phyloP scores from a whole-genome alignment of 2,888 invertebrate species.

The Oscheius sp. region DNA sequence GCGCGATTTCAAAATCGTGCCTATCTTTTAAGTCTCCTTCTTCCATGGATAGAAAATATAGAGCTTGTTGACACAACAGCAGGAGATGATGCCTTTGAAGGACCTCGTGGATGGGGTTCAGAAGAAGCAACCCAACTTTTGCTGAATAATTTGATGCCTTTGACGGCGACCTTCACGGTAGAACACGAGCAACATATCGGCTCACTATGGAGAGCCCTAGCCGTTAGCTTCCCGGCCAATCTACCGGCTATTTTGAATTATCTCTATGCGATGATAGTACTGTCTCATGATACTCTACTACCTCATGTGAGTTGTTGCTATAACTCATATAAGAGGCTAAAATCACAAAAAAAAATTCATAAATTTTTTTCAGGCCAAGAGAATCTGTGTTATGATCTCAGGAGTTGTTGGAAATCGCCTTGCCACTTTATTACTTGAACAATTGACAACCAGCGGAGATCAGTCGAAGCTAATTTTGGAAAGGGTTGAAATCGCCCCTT shows the following conservation, averaged over 20 bases:
- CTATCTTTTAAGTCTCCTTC: slow-evolving; percentile 86
- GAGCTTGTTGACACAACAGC: slow-evolving; percentile 83
- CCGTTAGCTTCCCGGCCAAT: slow-evolving; percentile 95
- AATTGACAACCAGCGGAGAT: slow-evolving; percentile 75
- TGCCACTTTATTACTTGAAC: slow-evolving; percentile 95
- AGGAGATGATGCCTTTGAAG: slow-evolving; percentile 55
- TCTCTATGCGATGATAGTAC: slow-evolving; percentile 91
- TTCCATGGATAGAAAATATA: slow-evolving; percentile 98
- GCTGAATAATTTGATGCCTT: slow-evolving; percentile 95
- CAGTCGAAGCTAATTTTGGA: slow-evolving; percentile 79
- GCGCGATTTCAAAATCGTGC: slow-evolving; percentile 92
- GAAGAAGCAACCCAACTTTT: slow-evolving; percentile 99
- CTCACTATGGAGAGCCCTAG: slow-evolving; percentile 92
- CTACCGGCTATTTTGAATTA: slow-evolving; percentile 94
- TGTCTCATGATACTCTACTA: slow-evolving; percentile 93
- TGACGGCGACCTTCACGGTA: slow-evolving; percentile 90
- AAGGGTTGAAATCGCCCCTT: slow-evolving; percentile 95
- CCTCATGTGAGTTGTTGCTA: slow-evolving; percentile 79
- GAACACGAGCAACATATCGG: slow-evolving; percentile 94
- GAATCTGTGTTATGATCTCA: slow-evolving; percentile 90
- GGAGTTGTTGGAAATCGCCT: slow-evolving; percentile 89
- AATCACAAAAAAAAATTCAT: too few relatives aligned
- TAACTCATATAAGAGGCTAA: too few relatives aligned
- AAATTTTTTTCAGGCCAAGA: slow-evolving; percentile 81
- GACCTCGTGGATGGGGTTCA: slow-evolving; percentile 86